These are phyloP conservation scores for Trinectes maculatus DNA, from an alignment of 2,113 vertebrate genomes.

Conservation along the genomic window DNA sequence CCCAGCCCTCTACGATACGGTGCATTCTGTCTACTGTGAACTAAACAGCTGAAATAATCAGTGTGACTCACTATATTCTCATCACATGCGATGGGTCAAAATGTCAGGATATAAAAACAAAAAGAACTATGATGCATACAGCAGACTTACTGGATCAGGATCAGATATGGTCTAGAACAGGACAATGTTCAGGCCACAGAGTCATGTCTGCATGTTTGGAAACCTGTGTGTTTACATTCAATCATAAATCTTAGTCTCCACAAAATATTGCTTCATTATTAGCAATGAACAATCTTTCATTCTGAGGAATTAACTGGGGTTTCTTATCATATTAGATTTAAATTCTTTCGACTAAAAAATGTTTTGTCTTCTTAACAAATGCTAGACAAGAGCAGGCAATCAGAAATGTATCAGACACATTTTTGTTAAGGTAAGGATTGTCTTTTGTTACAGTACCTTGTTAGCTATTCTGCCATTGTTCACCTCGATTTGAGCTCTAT, in stretches of 20 bases:
- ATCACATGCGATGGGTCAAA: background rate
- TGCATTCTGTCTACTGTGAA: conserved; percentile 29
- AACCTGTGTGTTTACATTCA: background rate
- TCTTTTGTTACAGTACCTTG: background rate
- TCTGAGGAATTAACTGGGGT: background rate
- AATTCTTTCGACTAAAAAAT: too few relatives aligned
- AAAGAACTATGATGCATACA: background rate
- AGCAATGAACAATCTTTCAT: background rate
- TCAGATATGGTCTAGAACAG: background rate
- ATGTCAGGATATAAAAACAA: background rate
- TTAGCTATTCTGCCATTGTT: background rate
- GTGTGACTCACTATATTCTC: background rate
- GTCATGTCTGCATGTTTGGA: background rate
- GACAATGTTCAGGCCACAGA: background rate
- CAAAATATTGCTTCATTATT: conserved; percentile 31
- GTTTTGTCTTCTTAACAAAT: background rate
- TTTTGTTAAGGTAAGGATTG: too few relatives aligned
- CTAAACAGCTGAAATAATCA: conserved; percentile 2
- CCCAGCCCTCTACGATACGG: background rate
- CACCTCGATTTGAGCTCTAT: too few relatives aligned
- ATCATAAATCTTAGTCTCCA: background rate
- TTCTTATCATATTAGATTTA: conserved; percentile 8
- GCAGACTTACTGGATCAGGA: background rate
- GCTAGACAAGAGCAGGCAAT: background rate
- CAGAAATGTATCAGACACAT: too few relatives aligned